Base-by-base conservation (phyloP, 2,113 vertebrate species). In the Nycticebus coucang region DNA sequence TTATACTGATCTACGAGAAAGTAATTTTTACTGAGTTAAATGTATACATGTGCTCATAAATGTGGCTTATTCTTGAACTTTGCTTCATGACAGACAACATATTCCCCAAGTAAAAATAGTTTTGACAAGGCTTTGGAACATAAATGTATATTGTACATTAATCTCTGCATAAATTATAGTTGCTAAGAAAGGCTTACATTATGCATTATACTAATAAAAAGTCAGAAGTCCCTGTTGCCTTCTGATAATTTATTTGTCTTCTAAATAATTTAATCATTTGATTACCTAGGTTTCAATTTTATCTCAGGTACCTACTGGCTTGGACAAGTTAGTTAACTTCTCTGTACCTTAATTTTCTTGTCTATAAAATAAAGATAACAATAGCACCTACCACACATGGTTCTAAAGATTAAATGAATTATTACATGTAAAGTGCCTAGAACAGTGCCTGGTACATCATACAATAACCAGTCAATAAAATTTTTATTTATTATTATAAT, bases 11-110 rank as follows among this genome's bases (percentile, higher is more conserved):
- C 9, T 74, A 86, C 0, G n/a, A 60, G 88, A 90, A 97, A 96
- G 0, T 69, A 35, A 15, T 33, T 88, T 89, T 87, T 75, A 17
- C 37, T 78, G 0, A 0, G 55, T 69, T 93, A 71, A 94, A 72
- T 79, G 18, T 80, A 69, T 24, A 77, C 14, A 68, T 4, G n/a
- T 45, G 17, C 33, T 87, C 24, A 50, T 26, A 78, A 60, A 80
- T 72, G 18, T 72, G 59, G 14, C 75, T 86, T 87, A 35, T 88
- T 90, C 26, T 13, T 89, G 66, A 95, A 78, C 62, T 71, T 80
- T 24, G 77, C 69, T 96, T 94, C 57, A 81, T 69, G 71, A 85
- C n/a, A 89, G 83, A 87, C 57, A 93, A 97, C 94, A 84, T 68
- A 92, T 33, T 22, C 41, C 87, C 33, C 41, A 80, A 89, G 80